phyloP scores from a whole-genome alignment of 1,140 invertebrate species.

The Rhynchophorus ferrugineus region DNA sequence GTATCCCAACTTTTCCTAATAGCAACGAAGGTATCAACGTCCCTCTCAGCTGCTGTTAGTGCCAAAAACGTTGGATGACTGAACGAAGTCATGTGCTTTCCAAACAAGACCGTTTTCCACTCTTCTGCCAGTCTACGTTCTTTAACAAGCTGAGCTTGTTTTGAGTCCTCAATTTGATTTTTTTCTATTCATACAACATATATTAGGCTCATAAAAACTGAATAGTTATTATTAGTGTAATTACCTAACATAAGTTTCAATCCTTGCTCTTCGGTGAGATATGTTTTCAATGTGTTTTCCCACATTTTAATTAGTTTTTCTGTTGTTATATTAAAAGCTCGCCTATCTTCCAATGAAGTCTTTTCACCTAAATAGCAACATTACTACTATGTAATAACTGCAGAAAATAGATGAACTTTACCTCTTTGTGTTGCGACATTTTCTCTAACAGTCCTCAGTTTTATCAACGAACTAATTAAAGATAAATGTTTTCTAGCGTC shows the following conservation, averaged over 20 bases:
- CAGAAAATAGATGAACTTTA: background rate
- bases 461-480: conserved; percentile 53
- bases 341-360: conserved; percentile 40
- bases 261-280: conserved; percentile 36
- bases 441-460: conserved; percentile 53
- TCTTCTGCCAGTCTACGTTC: conserved; percentile 28
- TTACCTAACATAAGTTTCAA: conserved; percentile 34
- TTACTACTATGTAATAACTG: background rate
- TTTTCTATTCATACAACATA: no score
- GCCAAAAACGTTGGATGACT: conserved; percentile 33
- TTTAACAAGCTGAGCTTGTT: conserved; percentile 26
- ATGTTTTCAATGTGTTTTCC: conserved; percentile 33
- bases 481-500: conserved; percentile 57
- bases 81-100: conserved; percentile 23
- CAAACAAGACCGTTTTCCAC: conserved; percentile 36
- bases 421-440: conserved; percentile 51
- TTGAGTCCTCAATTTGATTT: conserved; percentile 30
- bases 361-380: conserved; percentile 41
- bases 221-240: conserved; percentile 6
- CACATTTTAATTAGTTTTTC: conserved; percentile 36
- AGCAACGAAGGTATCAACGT: conserved; percentile 37
- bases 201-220: background rate
- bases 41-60: conserved; percentile 35
- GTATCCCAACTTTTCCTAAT: conserved; percentile 42
- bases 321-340: conserved; percentile 34